Conservation (phyloP, 2,888 invertebrate species). For the Noctua pronuba region DNA sequence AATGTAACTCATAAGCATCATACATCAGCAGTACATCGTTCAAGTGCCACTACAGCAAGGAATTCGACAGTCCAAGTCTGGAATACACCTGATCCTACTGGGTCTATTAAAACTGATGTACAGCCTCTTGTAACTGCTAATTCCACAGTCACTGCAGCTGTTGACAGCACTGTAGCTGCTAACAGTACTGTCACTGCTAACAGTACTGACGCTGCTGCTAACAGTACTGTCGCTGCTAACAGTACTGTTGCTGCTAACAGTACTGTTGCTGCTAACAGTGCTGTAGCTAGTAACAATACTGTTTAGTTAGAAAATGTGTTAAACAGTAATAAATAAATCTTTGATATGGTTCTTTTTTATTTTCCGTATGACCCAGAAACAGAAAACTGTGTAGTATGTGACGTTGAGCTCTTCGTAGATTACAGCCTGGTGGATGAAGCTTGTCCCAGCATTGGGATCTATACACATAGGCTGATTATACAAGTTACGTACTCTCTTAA, state of each 20-base stretch:
- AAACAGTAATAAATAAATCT: slow-evolving; percentile 44
- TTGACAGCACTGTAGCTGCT: neutral
- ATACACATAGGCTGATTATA: too few species aligned
- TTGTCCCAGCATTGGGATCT: neutral
- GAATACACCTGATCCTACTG: slow-evolving; percentile 11
- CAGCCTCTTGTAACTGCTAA: slow-evolving; percentile 4
- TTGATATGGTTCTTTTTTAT: slow-evolving; percentile 12
- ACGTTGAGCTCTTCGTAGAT: neutral
- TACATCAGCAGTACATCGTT: neutral
- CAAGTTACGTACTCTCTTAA: too few species aligned
- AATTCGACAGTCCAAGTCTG: slow-evolving; percentile 12
- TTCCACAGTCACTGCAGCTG: slow-evolving; percentile 11
- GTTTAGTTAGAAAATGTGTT: slow-evolving; percentile 26
- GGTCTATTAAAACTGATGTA: neutral
- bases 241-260: too few species aligned
- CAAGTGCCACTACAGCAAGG: neutral
- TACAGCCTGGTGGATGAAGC: neutral
- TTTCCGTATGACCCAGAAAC: neutral
- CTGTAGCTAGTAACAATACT: too few species aligned
- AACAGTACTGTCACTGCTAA: neutral
- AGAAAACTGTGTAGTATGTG: neutral
- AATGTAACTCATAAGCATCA: neutral
- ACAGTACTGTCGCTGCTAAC: neutral
- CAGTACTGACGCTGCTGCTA: neutral
- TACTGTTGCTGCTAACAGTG: too few species aligned